Evolutionary conservation across 2,888 invertebrate genomes (phyloP), one percentile per base, ranked within the genome.

Genomic region (Mellilla xanthometata): DNA sequence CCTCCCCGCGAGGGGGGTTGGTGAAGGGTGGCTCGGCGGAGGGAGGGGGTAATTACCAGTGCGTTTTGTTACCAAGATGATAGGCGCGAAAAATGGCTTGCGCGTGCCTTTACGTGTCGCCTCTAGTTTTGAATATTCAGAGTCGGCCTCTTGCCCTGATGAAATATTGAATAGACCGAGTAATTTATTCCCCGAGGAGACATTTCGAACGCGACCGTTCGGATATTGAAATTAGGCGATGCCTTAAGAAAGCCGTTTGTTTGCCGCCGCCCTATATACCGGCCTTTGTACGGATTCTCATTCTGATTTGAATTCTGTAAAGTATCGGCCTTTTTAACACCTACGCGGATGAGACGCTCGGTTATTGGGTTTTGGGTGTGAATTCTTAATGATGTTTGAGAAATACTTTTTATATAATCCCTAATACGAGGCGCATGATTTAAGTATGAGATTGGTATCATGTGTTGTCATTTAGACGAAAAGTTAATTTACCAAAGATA

Each of bases 51-150:
- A 88, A 89, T 88, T 88, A 88, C 88, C 86, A 89, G 88, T 89
- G 88, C 88, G 88, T 88, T 89, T 89, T 89, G 88, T 88, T 88
- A 89, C 88, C 86, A 83, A 89, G 88, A 89, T 87, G 88, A 89
- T 89, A 88, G 88, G 88, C 88, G 88, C 88, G 88, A 89, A 89
- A 89, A 89, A 89, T 89, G 88, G 87, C 84, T 82, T 76, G 88
- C 85, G 89, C 88, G 89, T 89, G 89, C 89, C 86, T 83, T 79
- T 86, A 88, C 87, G 88, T 88, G 88, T 85, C 86, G 76, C 79
- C 76, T 83, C 81, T 88, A 88, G 87, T 88, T 86, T 85, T 86
- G 88, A 88, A 89, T 88, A 88, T 89, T 89, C 87, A 88, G 77
- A 76, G 78, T 74, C 83, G 77, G 79, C 81, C 84, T 82, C 77